phyloP scores from a whole-genome alignment of 2,113 vertebrate genomes.

The Vidua chalybeata region DNA sequence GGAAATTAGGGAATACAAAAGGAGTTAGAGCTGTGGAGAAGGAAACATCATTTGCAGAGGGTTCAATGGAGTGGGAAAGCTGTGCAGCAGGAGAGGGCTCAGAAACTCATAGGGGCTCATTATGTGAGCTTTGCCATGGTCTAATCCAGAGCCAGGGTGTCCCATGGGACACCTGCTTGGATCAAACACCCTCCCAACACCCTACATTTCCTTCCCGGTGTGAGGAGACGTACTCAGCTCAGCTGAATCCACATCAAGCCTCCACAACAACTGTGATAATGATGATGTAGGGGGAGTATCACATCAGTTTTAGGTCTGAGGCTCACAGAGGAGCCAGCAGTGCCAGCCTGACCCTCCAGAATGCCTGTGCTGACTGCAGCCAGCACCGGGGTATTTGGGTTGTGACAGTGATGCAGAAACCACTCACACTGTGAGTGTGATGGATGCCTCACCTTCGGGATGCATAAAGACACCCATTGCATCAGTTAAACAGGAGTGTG shows the following conservation, averaged over 20 bases:
- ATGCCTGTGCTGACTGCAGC: rapidly evolving
- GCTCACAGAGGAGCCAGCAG: background rate
- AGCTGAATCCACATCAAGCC: background rate
- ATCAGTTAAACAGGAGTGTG: background rate
- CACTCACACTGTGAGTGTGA: rapidly evolving
- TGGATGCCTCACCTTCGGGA: conserved; percentile 18
- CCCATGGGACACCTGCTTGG: background rate
- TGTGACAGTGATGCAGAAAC: background rate
- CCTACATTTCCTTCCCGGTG: background rate
- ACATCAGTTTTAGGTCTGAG: background rate
- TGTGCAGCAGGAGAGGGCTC: background rate
- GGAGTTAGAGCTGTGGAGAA: background rate
- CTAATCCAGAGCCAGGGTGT: background rate
- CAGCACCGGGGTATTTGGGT: rapidly evolving
- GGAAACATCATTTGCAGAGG: background rate
- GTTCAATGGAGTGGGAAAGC: background rate
- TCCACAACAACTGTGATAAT: background rate
- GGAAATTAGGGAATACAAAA: conserved; percentile 42
- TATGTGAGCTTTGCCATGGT: background rate
- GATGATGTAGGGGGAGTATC: background rate
- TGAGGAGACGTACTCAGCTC: background rate
- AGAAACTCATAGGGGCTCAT: background rate
- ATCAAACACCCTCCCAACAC: background rate
- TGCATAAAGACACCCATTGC: background rate
- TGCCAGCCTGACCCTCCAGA: background rate